Evolutionary conservation across 2,888 invertebrate species (phyloP), one percentile per base, ranked within the genome.

Genomic region (Lepidochrysops patricia): DNA sequence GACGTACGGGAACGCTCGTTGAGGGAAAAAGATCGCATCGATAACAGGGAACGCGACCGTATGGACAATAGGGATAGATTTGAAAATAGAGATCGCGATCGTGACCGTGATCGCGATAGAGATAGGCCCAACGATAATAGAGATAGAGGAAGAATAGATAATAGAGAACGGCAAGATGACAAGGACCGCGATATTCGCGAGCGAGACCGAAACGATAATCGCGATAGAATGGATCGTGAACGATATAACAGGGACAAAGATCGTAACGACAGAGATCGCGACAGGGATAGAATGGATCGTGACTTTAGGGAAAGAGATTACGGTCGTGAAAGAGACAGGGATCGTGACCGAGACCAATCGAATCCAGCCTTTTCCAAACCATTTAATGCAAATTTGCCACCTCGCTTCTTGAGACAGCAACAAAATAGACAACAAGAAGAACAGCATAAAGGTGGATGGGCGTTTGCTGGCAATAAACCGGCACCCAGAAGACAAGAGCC

Each of bases 371-470:
- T 94, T 76, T 93, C 94, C 5, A 92, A 94, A 70, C 92, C 93
- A 66, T 96, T 95, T 82, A 95, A 95, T 79, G 93, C 91, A 57
- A 94, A 96, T 82, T 91, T 97, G 72, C 97, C 97, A 59, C 97
- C 97, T 13, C 91, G 97, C 62, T 96, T 96, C 80, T 92, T 94
- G 71, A 94, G 94, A 71, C 94, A 95, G 71, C 95, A 95, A 70
- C 91, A 92, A 66, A 92, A 84, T 66, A 74, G 89, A 57, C 83
- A 84, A 61, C 83, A 88, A 68, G 90, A 83, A 12, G 88, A 85
- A 49, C 84, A 77, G 61, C 76, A 86, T 61, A 88, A 85, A 71
- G 82, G 80, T 71, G 82, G 80, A 32, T 88, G 88, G 88, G 80
- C 88, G 15, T 88, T 85, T 68, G 63, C 82, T 1, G 79, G 78